Evolutionary conservation across 2,797 vertebrate genomes (phyloP).

Genomic region (Borostomias antarcticus): DNA sequence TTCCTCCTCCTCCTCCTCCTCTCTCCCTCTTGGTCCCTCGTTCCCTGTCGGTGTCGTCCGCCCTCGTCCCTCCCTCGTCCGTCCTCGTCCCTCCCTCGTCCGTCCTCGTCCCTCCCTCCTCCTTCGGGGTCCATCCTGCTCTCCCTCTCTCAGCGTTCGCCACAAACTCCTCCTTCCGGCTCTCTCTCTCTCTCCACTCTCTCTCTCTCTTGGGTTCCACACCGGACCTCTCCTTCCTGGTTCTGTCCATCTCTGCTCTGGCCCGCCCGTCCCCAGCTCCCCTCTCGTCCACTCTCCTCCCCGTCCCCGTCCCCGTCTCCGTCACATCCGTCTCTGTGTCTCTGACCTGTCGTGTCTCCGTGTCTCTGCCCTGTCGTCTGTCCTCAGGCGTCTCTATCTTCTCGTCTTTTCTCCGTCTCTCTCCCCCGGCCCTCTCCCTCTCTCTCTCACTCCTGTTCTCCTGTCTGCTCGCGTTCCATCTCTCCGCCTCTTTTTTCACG

Average conservation of each 20-base stretch:
- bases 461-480: conserved; percentile 1
- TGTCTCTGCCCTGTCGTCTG: neutral
- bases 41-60: neutral
- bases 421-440: neutral
- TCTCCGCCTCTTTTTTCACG: conserved; percentile 1
- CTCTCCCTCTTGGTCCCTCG: neutral
- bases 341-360: neutral
- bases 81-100: neutral
- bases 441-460: neutral
- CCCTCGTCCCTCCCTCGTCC: neutral
- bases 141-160: neutral
- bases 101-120: neutral
- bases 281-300: conserved; percentile 19
- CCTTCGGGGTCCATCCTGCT: neutral
- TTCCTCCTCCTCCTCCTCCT: fast-evolving
- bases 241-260: conserved; percentile 30
- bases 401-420: neutral
- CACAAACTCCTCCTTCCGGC: neutral
- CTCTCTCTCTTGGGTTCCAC: neutral
- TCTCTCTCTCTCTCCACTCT: neutral
- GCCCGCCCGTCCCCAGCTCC: conserved; percentile 37
- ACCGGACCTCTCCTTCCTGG: conserved; percentile 14
- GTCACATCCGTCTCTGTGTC: neutral
- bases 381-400: neutral
- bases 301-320: conserved; percentile 13